A percentile compares a stretch with the other conserved stretches of the same genome.
phyloP scores from a whole-genome alignment of 2,113 vertebrate genomes.

The Anolis sagrei region DNA sequence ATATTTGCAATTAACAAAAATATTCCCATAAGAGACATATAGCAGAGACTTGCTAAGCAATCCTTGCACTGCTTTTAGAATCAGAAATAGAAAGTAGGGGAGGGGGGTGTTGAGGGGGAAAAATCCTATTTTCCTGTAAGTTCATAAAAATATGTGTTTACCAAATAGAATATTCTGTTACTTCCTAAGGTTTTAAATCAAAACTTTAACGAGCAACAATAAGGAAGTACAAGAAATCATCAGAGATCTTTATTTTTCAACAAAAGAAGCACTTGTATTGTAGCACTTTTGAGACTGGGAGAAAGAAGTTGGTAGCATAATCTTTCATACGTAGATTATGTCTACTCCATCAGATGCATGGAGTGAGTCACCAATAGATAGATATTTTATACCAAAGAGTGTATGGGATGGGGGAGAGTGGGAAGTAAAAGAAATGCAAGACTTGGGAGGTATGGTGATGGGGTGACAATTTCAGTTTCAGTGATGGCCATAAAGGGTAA shows the following conservation, averaged over 20 bases:
- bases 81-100: slow-evolving; percentile 57
- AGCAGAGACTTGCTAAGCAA: slow-evolving; percentile 78
- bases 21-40: slow-evolving; percentile 86
- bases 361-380: too few species aligned
- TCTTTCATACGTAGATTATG: too few species aligned
- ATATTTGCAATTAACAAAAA: slow-evolving; percentile 90
- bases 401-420: too few species aligned
- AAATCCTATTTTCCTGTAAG: slow-evolving; percentile 40
- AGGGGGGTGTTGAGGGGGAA: not conserved
- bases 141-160: slow-evolving; percentile 76
- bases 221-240: slow-evolving; percentile 78
- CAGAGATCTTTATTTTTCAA: slow-evolving; percentile 80
- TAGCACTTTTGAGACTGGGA: too few species aligned
- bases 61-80: slow-evolving; percentile 74
- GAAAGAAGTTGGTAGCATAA: too few species aligned
- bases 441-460: too few species aligned
- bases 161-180: slow-evolving; percentile 58
- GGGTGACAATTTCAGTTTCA: too few species aligned
- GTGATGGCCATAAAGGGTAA: too few species aligned
- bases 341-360: too few species aligned
- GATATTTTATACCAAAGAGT: too few species aligned
- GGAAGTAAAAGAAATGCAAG: too few species aligned
- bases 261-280: slow-evolving; percentile 69
- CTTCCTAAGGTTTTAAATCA: slow-evolving; percentile 77
- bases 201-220: slow-evolving; percentile 82